Base-by-base conservation (phyloP, 2,888 invertebrate genomes). In the Empis livida region DNA sequence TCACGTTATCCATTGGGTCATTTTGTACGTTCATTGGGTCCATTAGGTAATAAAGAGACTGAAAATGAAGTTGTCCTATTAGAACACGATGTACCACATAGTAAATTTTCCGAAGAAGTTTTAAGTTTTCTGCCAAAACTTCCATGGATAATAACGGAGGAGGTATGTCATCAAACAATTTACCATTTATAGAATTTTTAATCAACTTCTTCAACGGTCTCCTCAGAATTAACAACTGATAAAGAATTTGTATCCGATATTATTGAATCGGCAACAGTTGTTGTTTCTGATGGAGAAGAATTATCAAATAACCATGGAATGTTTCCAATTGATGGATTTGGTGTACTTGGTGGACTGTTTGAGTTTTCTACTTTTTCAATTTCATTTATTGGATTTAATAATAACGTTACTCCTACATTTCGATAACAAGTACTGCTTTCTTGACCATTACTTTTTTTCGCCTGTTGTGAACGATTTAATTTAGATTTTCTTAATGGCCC, bases 31-130 rank as follows among this genome's bases (percentile, higher is more conserved):
- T 85, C 89, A 0, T 73, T 99, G 9, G 99, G 99, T 14, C 80
- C 80, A 44, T 82, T 95, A 50, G 97, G 99, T 20, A 89, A 95
- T 61, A 91, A 91, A 62, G 81, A 84, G 13, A 94, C 97, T 0
- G 99, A 99, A 71, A 99, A 97, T 64, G 95, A 96, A 69, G 96
- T 93, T 10, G 79, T 99, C 38, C 73, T 99, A 2, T 65, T 97
- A 50, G 97, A 99, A 61, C 95, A 99, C 63, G 97, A 97, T 67
- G 87, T 99, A 2, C 97, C 96, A 0, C 95, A 97, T 63, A 87
- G 88, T 55, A 80, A 88, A 55, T 99, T 99, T 71, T 93, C 95
- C 1, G 90, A 94, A 57, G 85, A 89, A 31, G 99, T 99, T 14
- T 77, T 95, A 1, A 82, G 82, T 47, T 97, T 91, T 63, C 73